phyloP scores from a whole-genome alignment of 2,888 invertebrate genomes.

The Pharmacophagus antenor region DNA sequence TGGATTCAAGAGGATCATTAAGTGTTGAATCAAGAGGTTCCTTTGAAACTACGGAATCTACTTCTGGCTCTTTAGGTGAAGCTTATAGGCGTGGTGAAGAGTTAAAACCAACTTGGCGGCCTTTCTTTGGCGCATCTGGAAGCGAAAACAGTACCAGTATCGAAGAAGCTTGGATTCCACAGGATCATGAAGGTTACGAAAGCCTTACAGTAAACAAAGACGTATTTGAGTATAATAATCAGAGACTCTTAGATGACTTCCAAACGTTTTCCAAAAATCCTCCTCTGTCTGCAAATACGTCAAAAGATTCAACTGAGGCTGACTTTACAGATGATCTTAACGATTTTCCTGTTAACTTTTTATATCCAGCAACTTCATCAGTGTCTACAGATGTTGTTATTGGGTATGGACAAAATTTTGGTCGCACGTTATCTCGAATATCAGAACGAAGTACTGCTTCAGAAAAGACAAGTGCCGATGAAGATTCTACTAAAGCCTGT shows the following conservation, averaged over 20 bases:
- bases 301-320: conserved; percentile 81
- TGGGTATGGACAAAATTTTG: conserved; percentile 87
- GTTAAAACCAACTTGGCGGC: conserved; percentile 89
- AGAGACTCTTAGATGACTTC: conserved; percentile 71
- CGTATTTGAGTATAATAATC: conserved; percentile 69
- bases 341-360: conserved; percentile 87
- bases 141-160: conserved; percentile 92
- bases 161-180: conserved; percentile 90
- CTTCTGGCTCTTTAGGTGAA: conserved; percentile 87
- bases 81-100: conserved; percentile 86
- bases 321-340: conserved; percentile 88
- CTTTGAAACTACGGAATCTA: conserved; percentile 86
- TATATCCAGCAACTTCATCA: conserved; percentile 85
- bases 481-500: conserved; percentile 92
- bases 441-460: conserved; percentile 94
- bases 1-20: conserved; percentile 82
- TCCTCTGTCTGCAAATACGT: conserved; percentile 71
- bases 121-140: conserved; percentile 87
- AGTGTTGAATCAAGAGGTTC: conserved; percentile 87
- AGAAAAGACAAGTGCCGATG: conserved; percentile 92
- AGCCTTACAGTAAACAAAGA: conserved; percentile 75
- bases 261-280: conserved; percentile 76
- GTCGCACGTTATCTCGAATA: conserved; percentile 90
- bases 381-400: conserved; percentile 85
- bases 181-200: conserved; percentile 85